Conservation (phyloP, 2,888 invertebrate species). For the Xestia ashworthii region DNA sequence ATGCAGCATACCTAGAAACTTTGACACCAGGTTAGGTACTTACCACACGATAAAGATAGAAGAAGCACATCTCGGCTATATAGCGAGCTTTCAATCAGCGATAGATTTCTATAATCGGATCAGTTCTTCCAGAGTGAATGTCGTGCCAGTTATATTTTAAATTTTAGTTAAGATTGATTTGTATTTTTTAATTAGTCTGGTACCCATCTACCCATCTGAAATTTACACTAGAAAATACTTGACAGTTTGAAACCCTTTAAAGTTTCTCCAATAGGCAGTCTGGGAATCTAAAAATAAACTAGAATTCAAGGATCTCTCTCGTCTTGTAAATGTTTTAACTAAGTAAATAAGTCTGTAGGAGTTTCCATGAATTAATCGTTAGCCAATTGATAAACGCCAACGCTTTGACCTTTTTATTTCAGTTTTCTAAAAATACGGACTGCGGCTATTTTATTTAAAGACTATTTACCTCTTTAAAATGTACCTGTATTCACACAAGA, state of each 20-base stretch:
- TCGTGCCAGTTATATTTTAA: not conserved
- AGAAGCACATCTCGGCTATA: not conserved
- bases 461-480: not conserved
- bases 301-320: not conserved
- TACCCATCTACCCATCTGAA: not conserved
- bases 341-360: not conserved
- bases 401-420: not conserved
- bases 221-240: not conserved
- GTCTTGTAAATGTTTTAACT: not conserved
- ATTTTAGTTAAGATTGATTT: not conserved
- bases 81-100: not conserved
- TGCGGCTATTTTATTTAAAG: not conserved
- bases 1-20: too few relatives aligned
- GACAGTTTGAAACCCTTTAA: not conserved
- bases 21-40: too few relatives aligned
- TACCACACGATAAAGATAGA: too few relatives aligned
- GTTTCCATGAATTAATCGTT: not conserved
- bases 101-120: not conserved
- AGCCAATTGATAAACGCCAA: not conserved
- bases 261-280: too few relatives aligned
- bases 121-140: not conserved
- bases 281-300: constrained; percentile 10
- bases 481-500: not conserved
- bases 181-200: not conserved
- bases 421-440: too few relatives aligned